These are phyloP conservation scores for Belgica antarctica DNA, from an alignment of 2,888 invertebrate species.

Conservation along the genomic window DNA sequence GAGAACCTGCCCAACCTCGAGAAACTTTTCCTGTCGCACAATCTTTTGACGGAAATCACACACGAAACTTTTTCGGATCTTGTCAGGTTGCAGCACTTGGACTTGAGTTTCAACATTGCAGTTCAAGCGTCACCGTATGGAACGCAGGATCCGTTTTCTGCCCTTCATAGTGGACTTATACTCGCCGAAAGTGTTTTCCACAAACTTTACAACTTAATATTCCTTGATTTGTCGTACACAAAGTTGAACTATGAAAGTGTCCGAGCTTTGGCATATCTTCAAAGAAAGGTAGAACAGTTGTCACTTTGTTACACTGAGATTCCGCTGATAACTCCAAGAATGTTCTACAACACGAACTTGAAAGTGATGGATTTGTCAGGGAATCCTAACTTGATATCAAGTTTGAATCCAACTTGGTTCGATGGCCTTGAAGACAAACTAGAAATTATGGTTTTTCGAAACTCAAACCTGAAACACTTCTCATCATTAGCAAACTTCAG, in stretches of 20 bases:
- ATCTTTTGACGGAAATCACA: constrained; percentile 56
- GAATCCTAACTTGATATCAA: constrained; percentile 54
- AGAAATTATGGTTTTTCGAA: constrained; percentile 56
- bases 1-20: constrained; percentile 55
- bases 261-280: constrained; percentile 50
- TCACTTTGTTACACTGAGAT: constrained; percentile 57
- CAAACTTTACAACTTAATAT: constrained; percentile 50
- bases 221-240: constrained; percentile 55
- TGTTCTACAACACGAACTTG: constrained; percentile 56
- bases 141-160: constrained; percentile 39
- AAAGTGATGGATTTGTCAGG: constrained; percentile 60
- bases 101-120: constrained; percentile 57
- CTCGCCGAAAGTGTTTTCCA: constrained; percentile 51
- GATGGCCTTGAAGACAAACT: constrained; percentile 55
- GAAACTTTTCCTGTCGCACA: constrained; percentile 59
- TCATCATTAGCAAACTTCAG: constrained; percentile 53
- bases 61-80: constrained; percentile 55
- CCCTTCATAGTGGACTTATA: constrained; percentile 49
- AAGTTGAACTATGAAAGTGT: constrained; percentile 51
- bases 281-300: constrained; percentile 51
- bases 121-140: constrained; percentile 45
- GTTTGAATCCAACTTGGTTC: constrained; percentile 51
- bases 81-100: constrained; percentile 56
- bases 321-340: constrained; percentile 50
- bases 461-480: constrained; percentile 54